Evolutionary conservation across 1,140 invertebrate genomes (phyloP), one percentile per base, ranked within the genome.

Genomic region (Phthorimaea operculella): DNA sequence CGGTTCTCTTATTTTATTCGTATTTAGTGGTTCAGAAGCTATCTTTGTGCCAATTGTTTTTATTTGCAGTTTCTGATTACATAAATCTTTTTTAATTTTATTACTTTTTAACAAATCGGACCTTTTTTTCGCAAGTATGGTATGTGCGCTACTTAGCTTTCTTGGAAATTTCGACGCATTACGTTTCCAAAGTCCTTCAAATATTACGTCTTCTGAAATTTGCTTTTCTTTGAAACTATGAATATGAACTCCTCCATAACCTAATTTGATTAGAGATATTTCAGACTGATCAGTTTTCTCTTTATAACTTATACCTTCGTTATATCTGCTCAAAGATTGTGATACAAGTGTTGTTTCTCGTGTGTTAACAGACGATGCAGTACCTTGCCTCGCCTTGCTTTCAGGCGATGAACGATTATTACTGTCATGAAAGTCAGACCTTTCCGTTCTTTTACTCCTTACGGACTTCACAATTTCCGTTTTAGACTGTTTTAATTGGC

Each of bases 181-280:
- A 54, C 58, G 55, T 54, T 81, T 74, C 81, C 81, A 84, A 33
- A 76, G 60, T 53, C 81, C 79, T 72, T 79, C 77, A 59, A 70
- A 84, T 9, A 83, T 54, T 28, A 84, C 60, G 63, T 84, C 81
- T 69, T 83, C 72, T 51, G 67, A 77, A 14, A 58, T 42, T 52
- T 66, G 52, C 49, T 60, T 72, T 28, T 76, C 70, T 59, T 62
- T 81, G 45, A 70, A 84, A 60, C 78, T 81, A 55, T 83, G 81
- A 5, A 84, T 63, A 55, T 77, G 60, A 21, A 79, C 68, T n/a
- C 73, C 72, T 18, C 81, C 78, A 64, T 59, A 71, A 42, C 68
- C 61, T 44, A 76, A 61, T 52, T 64, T 76, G 6, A 28, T 28
- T 28, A 28, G 21, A 28, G 21, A 6, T 28, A 4, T 6, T 6